A percentile compares a stretch with the other conserved stretches of the same genome.
These are phyloP conservation scores for Copsychus sechellarum DNA, from an alignment of 2,113 vertebrate species.

Conservation along the genomic window DNA sequence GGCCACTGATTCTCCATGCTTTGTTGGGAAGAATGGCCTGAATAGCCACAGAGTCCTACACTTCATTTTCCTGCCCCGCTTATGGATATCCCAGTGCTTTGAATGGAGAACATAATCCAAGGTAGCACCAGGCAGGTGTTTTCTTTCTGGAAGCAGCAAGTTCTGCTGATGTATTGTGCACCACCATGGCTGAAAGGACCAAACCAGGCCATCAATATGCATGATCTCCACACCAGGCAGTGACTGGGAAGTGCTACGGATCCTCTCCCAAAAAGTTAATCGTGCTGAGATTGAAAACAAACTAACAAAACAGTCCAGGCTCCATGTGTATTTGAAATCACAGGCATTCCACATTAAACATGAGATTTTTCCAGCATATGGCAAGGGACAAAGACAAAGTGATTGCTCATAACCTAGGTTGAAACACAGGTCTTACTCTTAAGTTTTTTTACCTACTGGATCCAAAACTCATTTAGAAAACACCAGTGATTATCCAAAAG, in stretches of 20 bases:
- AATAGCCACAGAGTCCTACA: neutral
- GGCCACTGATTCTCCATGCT: constrained; percentile 46
- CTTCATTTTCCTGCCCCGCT: neutral
- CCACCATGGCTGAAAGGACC: neutral
- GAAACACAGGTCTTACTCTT: neutral
- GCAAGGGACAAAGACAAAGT: neutral
- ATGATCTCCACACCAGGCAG: neutral
- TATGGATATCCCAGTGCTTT: neutral
- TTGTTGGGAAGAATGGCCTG: constrained; percentile 15
- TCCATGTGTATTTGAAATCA: neutral
- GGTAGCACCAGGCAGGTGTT: constrained; percentile 41
- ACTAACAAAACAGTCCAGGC: no score
- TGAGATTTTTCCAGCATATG: fast-evolving
- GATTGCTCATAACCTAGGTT: neutral
- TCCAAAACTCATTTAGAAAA: neutral
- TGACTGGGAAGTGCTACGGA: fast-evolving
- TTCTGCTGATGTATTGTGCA: neutral
- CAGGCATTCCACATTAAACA: fast-evolving
- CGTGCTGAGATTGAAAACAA: fast-evolving
- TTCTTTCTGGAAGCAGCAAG: neutral
- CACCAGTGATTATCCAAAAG: neutral
- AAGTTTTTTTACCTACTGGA: neutral
- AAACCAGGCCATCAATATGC: neutral
- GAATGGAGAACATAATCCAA: neutral
- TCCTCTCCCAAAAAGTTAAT: neutral